Base-by-base conservation (phyloP, 1,140 invertebrate genomes). In the Ctenoplectra terminalis region DNA sequence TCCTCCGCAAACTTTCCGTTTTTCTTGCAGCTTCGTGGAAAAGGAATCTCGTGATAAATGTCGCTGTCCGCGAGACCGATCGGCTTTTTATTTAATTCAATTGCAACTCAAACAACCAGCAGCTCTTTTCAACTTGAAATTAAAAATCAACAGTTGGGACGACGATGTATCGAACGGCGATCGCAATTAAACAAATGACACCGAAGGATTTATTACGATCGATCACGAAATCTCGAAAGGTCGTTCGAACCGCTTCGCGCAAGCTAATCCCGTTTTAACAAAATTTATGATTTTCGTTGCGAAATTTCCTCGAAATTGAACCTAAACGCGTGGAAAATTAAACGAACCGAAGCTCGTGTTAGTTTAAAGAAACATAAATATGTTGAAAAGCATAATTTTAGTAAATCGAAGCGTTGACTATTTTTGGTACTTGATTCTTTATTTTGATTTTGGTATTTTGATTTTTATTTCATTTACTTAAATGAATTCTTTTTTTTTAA, bases 161-260 rank as follows among this genome's bases (percentile, higher is more conserved):
- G 40, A n/a, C 66, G 66, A 69, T 67, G 64, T 67, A 50, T 50
- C 66, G 43, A 20, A 7, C 6, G 17, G 46, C n/a, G 29, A 69
- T 69, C 50, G 46, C 66, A 31, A 50, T 69, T 69, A 50, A 69
- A 69, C 66, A 69, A 50, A 69, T 69, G 66, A 69, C 29, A 48
- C 15, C 46, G 46, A 67, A 48, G 43, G 26, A 67, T 23, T 69
- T 29, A 29, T 67, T 40, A 40, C 29, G 40, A 50, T 48, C 43
- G 64, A 43, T 46, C 64, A n/a, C n/a, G 23, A 29, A 67, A 20
- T 29, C 43, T 46, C n/a, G 23, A 43, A 66, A 46, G 9, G 26
- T 29, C 29, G 46, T 17, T 13, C 11, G 50, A 23, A 23, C 34
- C 9, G 3, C 43, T 48, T 26, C 26, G 13, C 43, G 8, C 40